Evolutionary conservation across 2,888 invertebrate genomes (phyloP).

Genomic region (Drosophila incognita): DNA sequence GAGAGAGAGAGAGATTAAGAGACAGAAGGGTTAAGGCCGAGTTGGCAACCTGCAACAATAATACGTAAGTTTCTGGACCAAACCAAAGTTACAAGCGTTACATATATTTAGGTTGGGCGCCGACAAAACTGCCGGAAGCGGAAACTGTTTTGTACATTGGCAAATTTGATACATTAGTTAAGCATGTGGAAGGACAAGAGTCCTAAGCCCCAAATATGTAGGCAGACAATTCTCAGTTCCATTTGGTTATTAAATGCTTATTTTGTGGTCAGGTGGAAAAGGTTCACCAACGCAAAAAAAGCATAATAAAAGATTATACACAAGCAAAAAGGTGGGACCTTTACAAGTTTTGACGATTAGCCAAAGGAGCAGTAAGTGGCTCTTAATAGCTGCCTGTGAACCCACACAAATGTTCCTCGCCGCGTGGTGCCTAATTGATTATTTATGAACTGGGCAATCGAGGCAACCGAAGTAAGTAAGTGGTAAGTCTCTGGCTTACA

Average conservation of each 20-base stretch:
- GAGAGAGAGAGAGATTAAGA: neutral
- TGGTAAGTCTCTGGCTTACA: conserved; percentile 28
- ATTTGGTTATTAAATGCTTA: conserved; percentile 50
- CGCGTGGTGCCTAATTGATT: conserved; percentile 56
- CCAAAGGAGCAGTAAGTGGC: conserved; percentile 12
- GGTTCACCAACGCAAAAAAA: conserved; percentile 7
- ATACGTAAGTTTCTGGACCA: conserved; percentile 56
- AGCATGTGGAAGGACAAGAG: conserved; percentile 24
- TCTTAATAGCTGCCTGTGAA: conserved; percentile 51
- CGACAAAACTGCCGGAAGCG: conserved; percentile 66
- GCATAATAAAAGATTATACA: conserved; percentile 26
- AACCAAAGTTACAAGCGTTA: conserved; percentile 43
- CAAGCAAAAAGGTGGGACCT: conserved; percentile 11
- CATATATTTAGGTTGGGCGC: conserved; percentile 26
- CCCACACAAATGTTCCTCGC: conserved; percentile 51
- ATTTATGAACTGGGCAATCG: conserved; percentile 57
- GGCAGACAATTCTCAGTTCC: conserved; percentile 32
- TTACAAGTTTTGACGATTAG: conserved; percentile 44
- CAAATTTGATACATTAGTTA: conserved; percentile 58
- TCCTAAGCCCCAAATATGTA: conserved; percentile 15
- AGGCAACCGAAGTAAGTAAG: conserved; percentile 26
- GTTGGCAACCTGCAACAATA: conserved; percentile 40
- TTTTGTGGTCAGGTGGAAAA: conserved; percentile 35
- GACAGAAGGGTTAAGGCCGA: conserved; percentile 43
- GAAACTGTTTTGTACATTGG: conserved; percentile 63